Evolutionary conservation across 2,888 invertebrate species (phyloP), one percentile per base, ranked within the genome.

Genomic region (Sinhomidia bicolor): DNA sequence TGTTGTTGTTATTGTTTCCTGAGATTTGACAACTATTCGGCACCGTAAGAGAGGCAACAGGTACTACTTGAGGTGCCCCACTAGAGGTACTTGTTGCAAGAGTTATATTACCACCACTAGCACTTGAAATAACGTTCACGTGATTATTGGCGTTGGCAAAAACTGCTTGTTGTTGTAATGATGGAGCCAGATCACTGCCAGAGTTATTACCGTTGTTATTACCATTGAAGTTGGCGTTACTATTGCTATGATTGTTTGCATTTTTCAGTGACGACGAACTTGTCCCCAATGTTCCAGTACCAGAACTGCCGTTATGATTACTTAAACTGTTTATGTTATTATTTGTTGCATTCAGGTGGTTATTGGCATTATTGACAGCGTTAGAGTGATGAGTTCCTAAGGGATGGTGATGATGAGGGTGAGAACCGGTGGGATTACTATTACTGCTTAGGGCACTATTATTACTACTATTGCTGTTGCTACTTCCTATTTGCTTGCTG

Each of bases 401-500:
- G 17, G 36, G 29, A 44, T 86, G 47, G 17, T 76, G 41, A 60
- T 81, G 74, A 51, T 54, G 79, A 65, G 83, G 74, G 36, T 54
- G 79, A 65, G 83, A 41, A 41, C 26, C 79, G 88, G 83, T 79
- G 86, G 88, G 85, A 85, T 85, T 89, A 36, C 9, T 85, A 79
- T 68, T 68, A 68, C 71, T 71, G 44, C 41, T 41, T 36, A 71
- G 3, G 0, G 71, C 41, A 44, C 44, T 71, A 62, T 65, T 87
- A 81, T 82, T 85, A 86, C 82, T 90, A 86, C 85, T 90, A 85
- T 88, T 89, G 57, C 84, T 86, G 82, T 84, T 91, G 79, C 78
- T 90, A 44, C 57, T 87, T 51, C 78, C 71, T 41, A 82, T 36
- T 41, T 81, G 85, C 47, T 89, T 85, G 68, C 78, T 89, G 54